Evolutionary conservation across 30 jellyfish, hydroid and myxozoan species (phyloP).

Genomic region (Pseudorhiza aurosa): DNA sequence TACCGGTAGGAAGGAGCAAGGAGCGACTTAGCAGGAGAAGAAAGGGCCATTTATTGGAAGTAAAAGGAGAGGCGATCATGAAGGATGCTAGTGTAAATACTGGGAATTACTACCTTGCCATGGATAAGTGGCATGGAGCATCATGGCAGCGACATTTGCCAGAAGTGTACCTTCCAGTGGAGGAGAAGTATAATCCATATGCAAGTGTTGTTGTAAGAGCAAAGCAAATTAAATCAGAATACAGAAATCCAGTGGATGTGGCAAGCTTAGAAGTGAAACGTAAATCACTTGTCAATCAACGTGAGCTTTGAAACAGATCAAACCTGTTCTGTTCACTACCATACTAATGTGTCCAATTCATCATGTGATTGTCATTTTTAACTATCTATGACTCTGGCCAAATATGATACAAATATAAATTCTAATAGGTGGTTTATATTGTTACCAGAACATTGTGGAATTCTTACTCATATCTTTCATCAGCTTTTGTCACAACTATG

Average conservation of each 20-base stretch:
- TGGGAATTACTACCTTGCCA: conserved; percentile 36
- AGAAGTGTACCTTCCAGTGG: conserved; percentile 21
- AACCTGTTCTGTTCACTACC: background rate
- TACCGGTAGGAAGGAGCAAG: background rate
- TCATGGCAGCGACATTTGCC: conserved; percentile 60
- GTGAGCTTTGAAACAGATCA: no score
- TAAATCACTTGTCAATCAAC: background rate
- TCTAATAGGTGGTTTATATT: no score
- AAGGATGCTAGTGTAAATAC: conserved; percentile 41
- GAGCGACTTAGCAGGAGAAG: background rate
- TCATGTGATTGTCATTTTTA: background rate
- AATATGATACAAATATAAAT: no score
- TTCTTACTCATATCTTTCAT: no score
- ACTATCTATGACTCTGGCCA: no score
- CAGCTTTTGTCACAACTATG: no score
- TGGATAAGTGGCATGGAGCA: conserved; percentile 76
- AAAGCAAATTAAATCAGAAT: conserved; percentile 55
- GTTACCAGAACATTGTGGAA: no score
- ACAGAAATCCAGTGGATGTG: conserved; percentile 55
- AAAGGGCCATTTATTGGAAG: background rate
- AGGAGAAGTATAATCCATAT: conserved; percentile 48
- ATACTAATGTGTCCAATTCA: background rate
- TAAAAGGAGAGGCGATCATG: conserved; percentile 22
- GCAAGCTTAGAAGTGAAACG: background rate
- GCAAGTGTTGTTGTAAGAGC: conserved; percentile 40